Evolutionary conservation across 2,113 vertebrate species (phyloP), one percentile per base, ranked within the genome.

Genomic region (Alethe diademata): DNA sequence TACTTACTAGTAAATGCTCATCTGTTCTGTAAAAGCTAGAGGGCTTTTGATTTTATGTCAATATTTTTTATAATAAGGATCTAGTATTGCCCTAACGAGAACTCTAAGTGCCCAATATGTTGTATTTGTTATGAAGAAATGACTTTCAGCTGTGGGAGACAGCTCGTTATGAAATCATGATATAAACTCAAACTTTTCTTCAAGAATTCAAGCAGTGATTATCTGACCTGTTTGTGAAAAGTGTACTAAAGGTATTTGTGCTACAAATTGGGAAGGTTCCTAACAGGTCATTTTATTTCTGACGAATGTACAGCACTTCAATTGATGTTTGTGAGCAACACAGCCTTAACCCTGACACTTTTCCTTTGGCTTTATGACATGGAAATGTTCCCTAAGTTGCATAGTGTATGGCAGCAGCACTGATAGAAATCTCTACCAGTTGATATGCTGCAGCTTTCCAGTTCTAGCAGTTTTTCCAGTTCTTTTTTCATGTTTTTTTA

Each of bases 11-110:
- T 81, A 86, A 91, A 96, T 92, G 94, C 84, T 96, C 81, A 97
- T 93, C 54, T 66, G 75, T 94, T 98, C 96, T 88, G 72, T 97
- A 95, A 97, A 96, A 96, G 92, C 96, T 95, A 94, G 96, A 97
- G 91, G 96, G 95, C 86, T 97, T 98, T 97, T 40, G 35, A 98
- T 89, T 97, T 97, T 95, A 96, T 79, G 96, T 88, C 95, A 95
- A 29, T 90, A 95, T 97, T 97, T 97, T 98, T 98, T 97, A 97
- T 97, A 97, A 95, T 98, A 97, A 97, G 95, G 98, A 97, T 96
- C 96, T 98, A 95, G 96, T 98, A 96, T 98, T 98, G 98, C 98
- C 98, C 98, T 99, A 98, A 98, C 97, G 89, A 97, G 98, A 98
- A 97, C 97, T 97, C 5, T 40, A 99, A 99, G 98, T 99, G 98